A percentile compares a stretch with the other conserved stretches of the same genome.
Evolutionary conservation across 1,140 invertebrate genomes (phyloP).

Genomic region (Euschistus heros): DNA sequence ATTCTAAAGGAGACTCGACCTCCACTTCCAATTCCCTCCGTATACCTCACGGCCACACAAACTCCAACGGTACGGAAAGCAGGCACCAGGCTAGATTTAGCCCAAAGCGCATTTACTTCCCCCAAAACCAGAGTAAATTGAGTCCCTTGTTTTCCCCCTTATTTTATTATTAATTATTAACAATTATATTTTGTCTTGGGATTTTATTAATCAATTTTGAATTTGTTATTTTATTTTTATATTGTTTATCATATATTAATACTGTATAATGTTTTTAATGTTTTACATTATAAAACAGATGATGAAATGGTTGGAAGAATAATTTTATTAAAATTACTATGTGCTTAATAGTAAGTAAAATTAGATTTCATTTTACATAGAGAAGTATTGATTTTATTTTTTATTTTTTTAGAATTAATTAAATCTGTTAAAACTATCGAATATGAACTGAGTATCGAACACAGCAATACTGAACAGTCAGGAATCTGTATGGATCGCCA

Average conservation of each 20-base stretch:
- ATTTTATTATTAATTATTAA: neutral
- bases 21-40: neutral
- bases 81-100: neutral
- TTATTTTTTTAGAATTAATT: too few species aligned
- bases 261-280: neutral
- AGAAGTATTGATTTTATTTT: too few species aligned
- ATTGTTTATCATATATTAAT: neutral
- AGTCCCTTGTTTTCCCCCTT: neutral
- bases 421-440: too few species aligned
- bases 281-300: too few species aligned
- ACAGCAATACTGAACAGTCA: too few species aligned
- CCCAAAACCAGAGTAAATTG: constrained; percentile 1
- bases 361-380: too few species aligned
- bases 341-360: too few species aligned
- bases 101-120: neutral
- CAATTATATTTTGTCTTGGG: neutral
- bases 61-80: neutral
- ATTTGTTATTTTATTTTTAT: too few species aligned
- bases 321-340: too few species aligned
- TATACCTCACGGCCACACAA: neutral
- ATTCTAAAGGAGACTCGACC: neutral
- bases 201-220: neutral
- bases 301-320: too few species aligned
- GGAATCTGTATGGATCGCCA: too few species aligned
- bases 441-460: too few species aligned